These are phyloP conservation scores for Phymatocera aterrima DNA, from an alignment of 2,888 invertebrate species.

Conservation along the genomic window DNA sequence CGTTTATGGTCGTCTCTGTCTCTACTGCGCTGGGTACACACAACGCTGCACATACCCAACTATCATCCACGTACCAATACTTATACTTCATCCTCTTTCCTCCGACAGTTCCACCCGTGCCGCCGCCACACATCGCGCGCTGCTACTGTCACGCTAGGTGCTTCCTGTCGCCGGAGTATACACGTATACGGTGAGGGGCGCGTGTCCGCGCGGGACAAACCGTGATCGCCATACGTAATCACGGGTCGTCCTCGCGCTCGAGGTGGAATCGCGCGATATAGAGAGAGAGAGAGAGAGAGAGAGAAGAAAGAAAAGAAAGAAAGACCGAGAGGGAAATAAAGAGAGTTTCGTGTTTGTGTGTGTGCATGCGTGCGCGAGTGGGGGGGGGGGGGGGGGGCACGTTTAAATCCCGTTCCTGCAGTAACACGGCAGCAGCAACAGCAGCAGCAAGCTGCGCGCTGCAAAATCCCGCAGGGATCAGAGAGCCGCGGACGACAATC, in stretches of 20 bases:
- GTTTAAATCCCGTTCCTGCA: slow-evolving; percentile 27
- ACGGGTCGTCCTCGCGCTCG: slow-evolving; percentile 62
- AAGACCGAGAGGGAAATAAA: not conserved
- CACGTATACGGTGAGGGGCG: slow-evolving; percentile 27
- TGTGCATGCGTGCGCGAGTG: not conserved
- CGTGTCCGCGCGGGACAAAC: slow-evolving; percentile 64
- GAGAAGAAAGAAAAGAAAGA: not conserved
- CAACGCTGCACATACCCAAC: too few relatives aligned
- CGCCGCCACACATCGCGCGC: slow-evolving; percentile 16
- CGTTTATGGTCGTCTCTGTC: slow-evolving; percentile 15
- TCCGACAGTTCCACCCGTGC: too few relatives aligned
- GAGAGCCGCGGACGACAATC: slow-evolving; percentile 29
- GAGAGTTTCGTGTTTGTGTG: too few relatives aligned
- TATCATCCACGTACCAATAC: too few relatives aligned
- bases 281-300: not conserved
- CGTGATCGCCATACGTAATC: slow-evolving; percentile 73
- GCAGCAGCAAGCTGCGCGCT: not conserved
- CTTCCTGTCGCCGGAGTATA: slow-evolving; percentile 68
- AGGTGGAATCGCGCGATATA: not conserved
- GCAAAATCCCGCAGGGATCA: slow-evolving; percentile 27
- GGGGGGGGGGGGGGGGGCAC: not conserved
- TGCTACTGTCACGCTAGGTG: slow-evolving; percentile 70
- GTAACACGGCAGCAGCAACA: not conserved
- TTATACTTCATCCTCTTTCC: too few relatives aligned
- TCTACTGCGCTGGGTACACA: not conserved